Base-by-base conservation (phyloP, 1,140 invertebrate genomes). In the Halotydeus destructor region DNA sequence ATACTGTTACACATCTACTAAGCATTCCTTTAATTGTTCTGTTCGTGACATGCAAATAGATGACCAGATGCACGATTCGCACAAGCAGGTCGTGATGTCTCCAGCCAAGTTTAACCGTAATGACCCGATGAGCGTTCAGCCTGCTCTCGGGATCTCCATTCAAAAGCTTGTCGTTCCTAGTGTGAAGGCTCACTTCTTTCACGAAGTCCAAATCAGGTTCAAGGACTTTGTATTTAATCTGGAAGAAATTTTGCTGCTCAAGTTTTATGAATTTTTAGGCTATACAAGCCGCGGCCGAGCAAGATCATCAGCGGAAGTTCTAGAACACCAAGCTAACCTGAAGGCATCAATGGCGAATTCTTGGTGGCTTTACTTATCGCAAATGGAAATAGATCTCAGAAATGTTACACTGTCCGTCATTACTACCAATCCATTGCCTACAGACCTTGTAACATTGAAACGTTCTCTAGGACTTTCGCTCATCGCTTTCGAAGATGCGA, bases 401-500 rank as follows among this genome's bases (percentile, higher is more conserved):
- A 45, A 48, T 65, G 72, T 91, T 19, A 73, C 74, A 25, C 60
- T 96, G 25, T 88, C 82, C 52, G 79, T 91, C 47, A 65, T 76
- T 18, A 91, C 85, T 8, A 72, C 78, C 1, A 76, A 70, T 43
- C 82, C 82, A 56, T 55, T 96, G 37, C 68, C 76, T 1, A 55
- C 67, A 1, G 71, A 79, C 51, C 64, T 96, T 35, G 68, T 72
- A 45, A 61, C 64, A 38, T 73, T 96, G 5, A 96, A 96, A 62
- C 70, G 76, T 45, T 74, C 78, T 47, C 63, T 91, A 26, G 80
- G 81, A 1, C 66, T 93, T 3, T 84, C 78, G 21, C 60, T 97
- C 5, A 82, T 96, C 26, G 79, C 79, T 51, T 98, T 98, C 62
- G 91, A 97, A 65, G 86, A 97, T 62, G 91, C 89, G 2, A 69